A percentile compares a stretch with the other conserved stretches of the same genome.
These are phyloP conservation scores for Spilarctia lutea DNA, from an alignment of 2,888 invertebrate genomes.

Conservation along the genomic window DNA sequence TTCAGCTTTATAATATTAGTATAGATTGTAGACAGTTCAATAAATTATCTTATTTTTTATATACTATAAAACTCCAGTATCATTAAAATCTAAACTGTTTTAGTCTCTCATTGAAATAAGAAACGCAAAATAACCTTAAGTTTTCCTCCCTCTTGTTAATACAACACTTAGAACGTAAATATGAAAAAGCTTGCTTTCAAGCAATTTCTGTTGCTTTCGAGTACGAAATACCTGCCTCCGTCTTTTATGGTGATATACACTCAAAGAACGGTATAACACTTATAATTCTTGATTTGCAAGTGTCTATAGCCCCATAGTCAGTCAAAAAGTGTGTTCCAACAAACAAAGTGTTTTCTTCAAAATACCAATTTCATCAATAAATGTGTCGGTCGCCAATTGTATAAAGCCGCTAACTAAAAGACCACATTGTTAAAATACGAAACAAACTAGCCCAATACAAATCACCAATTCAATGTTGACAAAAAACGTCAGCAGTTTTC, in stretches of 20 bases:
- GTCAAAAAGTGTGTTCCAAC: no score
- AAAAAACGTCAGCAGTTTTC: background rate
- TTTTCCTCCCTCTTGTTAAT: background rate
- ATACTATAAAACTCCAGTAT: background rate
- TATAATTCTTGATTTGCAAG: no score
- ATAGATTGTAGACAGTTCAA: no score
- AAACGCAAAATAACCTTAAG: background rate
- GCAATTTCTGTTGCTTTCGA: no score
- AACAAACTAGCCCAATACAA: conserved; percentile 13
- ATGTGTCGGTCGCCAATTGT: background rate
- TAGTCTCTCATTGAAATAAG: background rate
- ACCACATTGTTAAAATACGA: background rate
- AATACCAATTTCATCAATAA: background rate
- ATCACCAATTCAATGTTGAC: conserved; percentile 20
- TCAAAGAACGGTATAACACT: no score
- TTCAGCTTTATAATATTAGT: no score
- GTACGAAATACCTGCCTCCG: no score
- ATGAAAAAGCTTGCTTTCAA: no score
- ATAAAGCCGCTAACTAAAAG: background rate
- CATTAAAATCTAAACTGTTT: background rate
- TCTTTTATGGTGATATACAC: no score
- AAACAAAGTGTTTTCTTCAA: background rate
- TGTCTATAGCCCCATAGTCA: no score
- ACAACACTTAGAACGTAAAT: no score
- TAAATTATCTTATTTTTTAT: no score